Evolutionary conservation across 2,797 vertebrate genomes (phyloP), one percentile per base, ranked within the genome.

Genomic region (Delichon dasypus): DNA sequence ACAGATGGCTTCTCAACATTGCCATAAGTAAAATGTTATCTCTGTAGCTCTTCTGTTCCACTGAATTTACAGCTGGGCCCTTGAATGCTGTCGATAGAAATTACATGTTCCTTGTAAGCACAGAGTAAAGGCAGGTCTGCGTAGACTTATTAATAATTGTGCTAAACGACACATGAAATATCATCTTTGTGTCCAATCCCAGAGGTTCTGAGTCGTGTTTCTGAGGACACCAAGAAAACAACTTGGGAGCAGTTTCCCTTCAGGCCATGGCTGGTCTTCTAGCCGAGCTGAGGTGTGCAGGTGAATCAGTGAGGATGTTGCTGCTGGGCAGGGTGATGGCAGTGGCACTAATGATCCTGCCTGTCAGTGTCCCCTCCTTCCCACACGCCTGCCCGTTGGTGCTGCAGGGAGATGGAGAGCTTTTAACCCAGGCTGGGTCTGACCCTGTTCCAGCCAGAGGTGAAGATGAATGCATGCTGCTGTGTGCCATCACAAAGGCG

Each of bases 261-360:
- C 12, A 53, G 20, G 55, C 2, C 0, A 0, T 32, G 54, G 26
- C 45, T 72, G 54, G 45, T 26, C n/a, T 40, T 54, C 23, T 0
- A 0, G 36, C 30, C 0, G 0, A 73, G 60, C 20, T 64, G 44
- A 44, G 18, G 6, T 18, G 21, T 1, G 0, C 36, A 58, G 42
- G 16, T 1, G 2, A 67, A 55, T 20, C 5, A 6, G 10, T 74
- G 74, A 71, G 77, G 44, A 34, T 55, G 64, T 25, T 71, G 48
- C 26, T 60, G 60, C 42, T 40, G 78, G 1, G 2, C 79, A 71
- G 62, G n/a, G 10, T 80, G 70, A 47, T 75, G 71, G n/a, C 36
- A 73, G 10, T 0, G 7, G 40, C 80, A 67, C 10, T 36, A 26
- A 30, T 19, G 25, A 57, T 47, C 70, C 42, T 60, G 42, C 18